phyloP scores from a whole-genome alignment of 1,140 invertebrate genomes.

The Nasonia giraulti region DNA sequence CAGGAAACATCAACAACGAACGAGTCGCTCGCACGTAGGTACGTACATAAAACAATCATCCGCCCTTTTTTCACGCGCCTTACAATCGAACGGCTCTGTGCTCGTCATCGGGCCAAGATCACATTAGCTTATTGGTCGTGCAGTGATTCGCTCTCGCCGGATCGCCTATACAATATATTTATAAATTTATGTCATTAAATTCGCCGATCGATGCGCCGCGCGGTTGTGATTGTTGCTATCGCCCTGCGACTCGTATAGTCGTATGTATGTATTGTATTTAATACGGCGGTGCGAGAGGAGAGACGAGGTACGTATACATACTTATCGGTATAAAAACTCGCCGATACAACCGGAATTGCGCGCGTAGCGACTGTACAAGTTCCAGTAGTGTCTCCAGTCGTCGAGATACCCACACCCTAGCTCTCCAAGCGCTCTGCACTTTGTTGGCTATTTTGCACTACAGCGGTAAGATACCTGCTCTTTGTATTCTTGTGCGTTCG shows the following conservation, averaged over 20 bases:
- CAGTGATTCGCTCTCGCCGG: neutral
- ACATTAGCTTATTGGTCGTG: too few species aligned
- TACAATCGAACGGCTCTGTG: too few species aligned
- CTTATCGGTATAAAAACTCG: too few species aligned
- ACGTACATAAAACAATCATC: neutral
- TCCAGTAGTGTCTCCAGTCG: neutral
- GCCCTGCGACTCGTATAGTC: neutral
- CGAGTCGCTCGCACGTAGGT: neutral
- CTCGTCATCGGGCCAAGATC: too few species aligned
- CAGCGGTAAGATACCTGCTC: neutral
- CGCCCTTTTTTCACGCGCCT: neutral
- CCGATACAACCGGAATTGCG: neutral
- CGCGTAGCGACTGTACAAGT: neutral
- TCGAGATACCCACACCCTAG: neutral
- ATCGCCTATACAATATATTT: too few species aligned
- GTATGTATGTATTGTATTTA: neutral
- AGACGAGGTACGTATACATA: too few species aligned
- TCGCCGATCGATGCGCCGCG: neutral
- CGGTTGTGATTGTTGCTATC: neutral
- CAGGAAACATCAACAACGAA: neutral
- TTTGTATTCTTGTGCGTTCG: neutral
- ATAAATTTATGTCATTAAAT: too few species aligned
- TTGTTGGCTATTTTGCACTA: neutral
- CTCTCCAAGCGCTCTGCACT: neutral
- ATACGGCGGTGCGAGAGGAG: too few species aligned